phyloP scores from a whole-genome alignment of 1,140 invertebrate genomes.

The Drosophila prosaltans region DNA sequence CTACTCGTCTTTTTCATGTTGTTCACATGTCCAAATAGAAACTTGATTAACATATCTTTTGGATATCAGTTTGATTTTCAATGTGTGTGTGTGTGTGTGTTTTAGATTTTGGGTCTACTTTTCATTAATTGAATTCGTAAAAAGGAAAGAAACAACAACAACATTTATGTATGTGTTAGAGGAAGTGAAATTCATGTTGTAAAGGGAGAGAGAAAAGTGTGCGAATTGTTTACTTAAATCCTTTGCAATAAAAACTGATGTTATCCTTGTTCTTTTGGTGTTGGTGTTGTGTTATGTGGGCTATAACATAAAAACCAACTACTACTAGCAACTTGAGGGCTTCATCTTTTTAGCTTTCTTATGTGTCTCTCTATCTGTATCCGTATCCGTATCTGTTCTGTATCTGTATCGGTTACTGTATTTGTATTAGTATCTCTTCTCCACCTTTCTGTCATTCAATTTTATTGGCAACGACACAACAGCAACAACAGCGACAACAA shows the following conservation, averaged over 20 bases:
- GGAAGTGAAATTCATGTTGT: no score
- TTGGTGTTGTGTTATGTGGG: slow-evolving; percentile 6
- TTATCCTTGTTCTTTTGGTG: slow-evolving; percentile 19
- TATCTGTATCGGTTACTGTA: slow-evolving; percentile 27
- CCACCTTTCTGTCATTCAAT: slow-evolving; percentile 62
- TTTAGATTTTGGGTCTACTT: slow-evolving; percentile 14
- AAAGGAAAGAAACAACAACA: slow-evolving; percentile 22
- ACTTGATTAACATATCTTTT: slow-evolving; percentile 57
- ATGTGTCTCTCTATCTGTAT: slow-evolving; percentile 12
- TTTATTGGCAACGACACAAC: slow-evolving; percentile 69
- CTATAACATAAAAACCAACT: slow-evolving; percentile 72
- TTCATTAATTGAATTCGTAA: slow-evolving; percentile 68
- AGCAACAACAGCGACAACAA: slow-evolving; percentile 43
- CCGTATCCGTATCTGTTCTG: neutral
- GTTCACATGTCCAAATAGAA: slow-evolving; percentile 1
- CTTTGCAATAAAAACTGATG: slow-evolving; percentile 68
- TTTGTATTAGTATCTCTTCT: slow-evolving; percentile 4
- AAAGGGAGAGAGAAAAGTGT: neutral
- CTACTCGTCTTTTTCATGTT: slow-evolving; percentile 1
- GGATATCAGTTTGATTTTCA: slow-evolving; percentile 21
- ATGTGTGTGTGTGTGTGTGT: slow-evolving; percentile 31
- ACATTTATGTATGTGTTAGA: neutral
- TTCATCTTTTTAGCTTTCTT: slow-evolving; percentile 32
- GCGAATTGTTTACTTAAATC: slow-evolving; percentile 31
- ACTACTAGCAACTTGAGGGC: slow-evolving; percentile 51